A percentile compares a stretch with the other conserved stretches of the same genome.
Conservation (phyloP, 2,797 vertebrate species). For the Tauraco hartlaubi region DNA sequence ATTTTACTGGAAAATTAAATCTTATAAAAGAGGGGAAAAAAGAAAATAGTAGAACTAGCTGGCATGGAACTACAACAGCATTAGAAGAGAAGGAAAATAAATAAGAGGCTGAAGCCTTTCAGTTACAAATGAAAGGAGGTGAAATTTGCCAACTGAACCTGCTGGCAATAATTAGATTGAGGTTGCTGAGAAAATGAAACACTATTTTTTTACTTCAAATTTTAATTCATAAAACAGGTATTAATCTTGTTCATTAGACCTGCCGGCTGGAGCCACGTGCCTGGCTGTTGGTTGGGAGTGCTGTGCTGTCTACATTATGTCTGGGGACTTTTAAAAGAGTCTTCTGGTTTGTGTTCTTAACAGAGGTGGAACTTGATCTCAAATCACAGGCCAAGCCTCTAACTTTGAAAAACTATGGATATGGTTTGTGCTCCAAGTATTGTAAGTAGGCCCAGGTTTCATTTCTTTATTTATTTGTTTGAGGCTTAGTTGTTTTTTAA, state of each 20-base stretch:
- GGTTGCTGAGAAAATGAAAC: constrained; percentile 76
- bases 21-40: constrained; percentile 8
- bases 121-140: background rate
- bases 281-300: constrained; percentile 4
- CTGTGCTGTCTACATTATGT: background rate
- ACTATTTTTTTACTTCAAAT: constrained; percentile 47
- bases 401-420: background rate
- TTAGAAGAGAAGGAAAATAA: constrained; percentile 50
- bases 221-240: constrained; percentile 65
- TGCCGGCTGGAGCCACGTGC: background rate
- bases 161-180: constrained; percentile 72
- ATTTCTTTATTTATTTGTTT: background rate
- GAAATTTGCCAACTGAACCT: constrained; percentile 53
- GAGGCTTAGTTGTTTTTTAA: background rate
- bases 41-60: constrained; percentile 31
- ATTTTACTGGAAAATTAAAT: constrained; percentile 67
- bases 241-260: constrained; percentile 18
- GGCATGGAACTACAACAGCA: background rate
- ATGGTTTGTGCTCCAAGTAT: background rate
- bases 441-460: background rate
- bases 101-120: constrained; percentile 46
- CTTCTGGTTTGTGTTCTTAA: constrained; percentile 52
- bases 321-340: constrained; percentile 55
- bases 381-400: background rate
- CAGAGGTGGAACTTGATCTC: background rate